phyloP scores from a whole-genome alignment of 2,797 vertebrate species.

The Tenualosa thibaudeaui region DNA sequence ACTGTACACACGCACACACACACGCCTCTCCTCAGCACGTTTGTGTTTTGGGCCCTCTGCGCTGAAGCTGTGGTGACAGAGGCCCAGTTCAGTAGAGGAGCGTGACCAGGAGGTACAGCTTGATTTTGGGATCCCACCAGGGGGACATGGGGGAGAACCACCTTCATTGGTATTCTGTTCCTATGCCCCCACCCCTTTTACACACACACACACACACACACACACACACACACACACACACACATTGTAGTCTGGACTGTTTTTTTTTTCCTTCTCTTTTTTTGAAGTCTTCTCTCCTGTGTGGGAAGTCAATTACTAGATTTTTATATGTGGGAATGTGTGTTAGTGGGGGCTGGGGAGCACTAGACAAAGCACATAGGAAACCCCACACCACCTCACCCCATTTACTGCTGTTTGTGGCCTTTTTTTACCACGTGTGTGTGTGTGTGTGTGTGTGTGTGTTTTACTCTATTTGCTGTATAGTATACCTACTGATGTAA shows the following conservation, averaged over 20 bases:
- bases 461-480: conserved; percentile 2
- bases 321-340: not conserved
- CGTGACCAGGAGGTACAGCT: conserved; percentile 61
- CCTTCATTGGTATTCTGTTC: conserved; percentile 10
- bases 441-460: conserved; percentile 8
- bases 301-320: conserved; percentile 19
- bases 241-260: not conserved
- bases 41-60: not conserved
- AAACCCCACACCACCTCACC: not conserved
- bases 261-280: no score
- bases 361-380: not conserved
- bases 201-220: not conserved
- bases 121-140: conserved; percentile 57
- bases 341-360: not conserved
- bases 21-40: not conserved
- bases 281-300: conserved; percentile 39
- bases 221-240: not conserved
- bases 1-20: not conserved
- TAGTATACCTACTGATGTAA: not conserved
- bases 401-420: not conserved
- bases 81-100: conserved; percentile 53
- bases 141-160: not conserved
- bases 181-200: not conserved
- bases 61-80: not conserved
- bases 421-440: not conserved